These are phyloP conservation scores for Lamellibrachia satsuma DNA, from an alignment of 2,888 invertebrate genomes.

Conservation along the genomic window DNA sequence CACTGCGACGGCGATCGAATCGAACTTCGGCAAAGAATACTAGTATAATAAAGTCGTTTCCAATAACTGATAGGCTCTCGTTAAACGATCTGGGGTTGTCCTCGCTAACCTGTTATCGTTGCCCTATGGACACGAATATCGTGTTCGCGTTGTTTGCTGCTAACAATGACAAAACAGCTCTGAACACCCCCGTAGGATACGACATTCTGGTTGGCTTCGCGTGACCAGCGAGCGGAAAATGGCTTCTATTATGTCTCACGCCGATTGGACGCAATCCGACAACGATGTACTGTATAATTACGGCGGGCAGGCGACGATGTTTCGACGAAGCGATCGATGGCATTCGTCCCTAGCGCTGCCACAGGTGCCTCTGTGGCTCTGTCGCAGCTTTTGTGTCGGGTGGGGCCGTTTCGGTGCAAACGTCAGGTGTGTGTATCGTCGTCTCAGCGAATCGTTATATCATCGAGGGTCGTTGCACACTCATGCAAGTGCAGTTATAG, in stretches of 20 bases:
- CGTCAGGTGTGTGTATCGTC: neutral
- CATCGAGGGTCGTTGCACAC: neutral
- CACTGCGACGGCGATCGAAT: neutral
- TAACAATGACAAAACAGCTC: neutral
- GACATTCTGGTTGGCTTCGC: neutral
- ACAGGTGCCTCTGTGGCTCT: neutral
- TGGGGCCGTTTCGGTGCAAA: neutral
- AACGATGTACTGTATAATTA: neutral
- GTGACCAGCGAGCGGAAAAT: neutral
- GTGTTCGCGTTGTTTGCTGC: neutral
- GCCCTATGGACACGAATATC: neutral
- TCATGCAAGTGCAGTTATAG: neutral
- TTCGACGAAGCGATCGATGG: neutral
- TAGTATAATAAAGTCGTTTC: neutral
- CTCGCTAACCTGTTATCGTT: neutral
- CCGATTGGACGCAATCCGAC: neutral
- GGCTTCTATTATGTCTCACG: neutral
- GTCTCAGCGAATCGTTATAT: neutral
- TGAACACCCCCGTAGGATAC: neutral
- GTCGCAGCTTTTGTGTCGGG: neutral
- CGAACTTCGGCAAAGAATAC: neutral
- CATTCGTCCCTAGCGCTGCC: neutral
- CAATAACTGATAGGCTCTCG: neutral
- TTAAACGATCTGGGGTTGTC: neutral
- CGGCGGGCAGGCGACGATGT: neutral